phyloP scores from a whole-genome alignment of 2,113 vertebrate species.

The Grammomys surdaster region DNA sequence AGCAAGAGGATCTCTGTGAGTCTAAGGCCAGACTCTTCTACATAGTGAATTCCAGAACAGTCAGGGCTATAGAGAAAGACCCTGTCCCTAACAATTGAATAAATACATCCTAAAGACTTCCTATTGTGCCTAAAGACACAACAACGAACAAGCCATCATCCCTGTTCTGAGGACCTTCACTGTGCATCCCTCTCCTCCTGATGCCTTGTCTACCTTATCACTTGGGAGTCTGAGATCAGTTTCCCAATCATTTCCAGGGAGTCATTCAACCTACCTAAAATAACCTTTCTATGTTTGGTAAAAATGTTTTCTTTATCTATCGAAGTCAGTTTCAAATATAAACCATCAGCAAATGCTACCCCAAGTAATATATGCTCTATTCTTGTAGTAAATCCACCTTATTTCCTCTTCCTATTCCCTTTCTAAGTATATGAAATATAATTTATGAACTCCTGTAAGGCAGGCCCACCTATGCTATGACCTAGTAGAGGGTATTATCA shows the following conservation, averaged over 20 bases:
- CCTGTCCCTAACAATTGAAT: neutral
- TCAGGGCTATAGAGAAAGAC: neutral
- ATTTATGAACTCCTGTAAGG: neutral
- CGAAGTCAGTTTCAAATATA: neutral
- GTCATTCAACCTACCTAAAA: neutral
- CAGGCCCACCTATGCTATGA: neutral
- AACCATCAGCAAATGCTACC: neutral
- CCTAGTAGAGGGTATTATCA: neutral
- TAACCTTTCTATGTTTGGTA: neutral
- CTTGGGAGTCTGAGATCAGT: neutral
- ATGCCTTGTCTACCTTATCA: neutral
- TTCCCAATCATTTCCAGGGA: neutral
- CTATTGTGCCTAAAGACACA: accelerated
- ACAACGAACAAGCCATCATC: neutral
- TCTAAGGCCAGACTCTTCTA: neutral
- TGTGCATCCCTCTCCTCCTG: neutral
- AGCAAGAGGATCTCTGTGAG: neutral
- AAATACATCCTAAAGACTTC: neutral
- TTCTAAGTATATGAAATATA: neutral
- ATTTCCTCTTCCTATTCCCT: too few species aligned
- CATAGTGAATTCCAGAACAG: neutral
- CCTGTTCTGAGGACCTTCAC: neutral
- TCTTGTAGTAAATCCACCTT: neutral
- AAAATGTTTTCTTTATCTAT: neutral
- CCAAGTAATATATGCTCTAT: neutral